Base-by-base conservation (phyloP, 2,888 invertebrate species). In the Tachina lurida region DNA sequence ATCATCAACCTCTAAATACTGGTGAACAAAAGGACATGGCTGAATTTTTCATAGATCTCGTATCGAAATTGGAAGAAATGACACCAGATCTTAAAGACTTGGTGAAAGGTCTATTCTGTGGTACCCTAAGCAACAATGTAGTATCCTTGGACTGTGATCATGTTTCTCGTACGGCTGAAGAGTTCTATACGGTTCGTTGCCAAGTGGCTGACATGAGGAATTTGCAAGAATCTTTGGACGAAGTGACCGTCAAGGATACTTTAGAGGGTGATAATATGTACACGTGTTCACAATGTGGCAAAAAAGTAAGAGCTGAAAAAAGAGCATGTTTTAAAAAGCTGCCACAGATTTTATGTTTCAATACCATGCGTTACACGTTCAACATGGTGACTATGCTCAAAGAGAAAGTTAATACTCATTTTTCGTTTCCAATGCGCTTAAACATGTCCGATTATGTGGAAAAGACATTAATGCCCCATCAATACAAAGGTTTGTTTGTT, bases 1-100 rank as follows among this genome's bases (percentile, higher is more conserved):
- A 98, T 92, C 98, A 98, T 91, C 98, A 98, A 91, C 98, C 98
- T 0, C 93, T 98, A 10, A 98, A 98, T 92, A 98, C 98, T 0
- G 98, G 98, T 0, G 98, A 98, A 91, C 98, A 98, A 93, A 98
- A 98, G 91, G 98, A 98, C 91, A 98, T 98, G 98, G 98, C 98
- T 0, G 98, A 98, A 93, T 98, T 98, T 93, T 98, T 98, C 92
- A 98, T 98, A 76, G 98, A 98, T 93, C 95, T 98, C 65, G 98
- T 98, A 45, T 98, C 98, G 31, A 98, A 98, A 92, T 93, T 98
- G 15, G 98, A 98, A 92, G 98, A 98, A 93, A 98, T 98, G 97
- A 97, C 98, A 2, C 96, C 97, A 0, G 96, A 97, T 87, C 92
- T 98, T 54, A 98, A 98, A 93, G 96, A 95, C 87, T 94, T 98